phyloP scores from a whole-genome alignment of 2,113 vertebrate genomes.

The Mormoops blainvillei region DNA sequence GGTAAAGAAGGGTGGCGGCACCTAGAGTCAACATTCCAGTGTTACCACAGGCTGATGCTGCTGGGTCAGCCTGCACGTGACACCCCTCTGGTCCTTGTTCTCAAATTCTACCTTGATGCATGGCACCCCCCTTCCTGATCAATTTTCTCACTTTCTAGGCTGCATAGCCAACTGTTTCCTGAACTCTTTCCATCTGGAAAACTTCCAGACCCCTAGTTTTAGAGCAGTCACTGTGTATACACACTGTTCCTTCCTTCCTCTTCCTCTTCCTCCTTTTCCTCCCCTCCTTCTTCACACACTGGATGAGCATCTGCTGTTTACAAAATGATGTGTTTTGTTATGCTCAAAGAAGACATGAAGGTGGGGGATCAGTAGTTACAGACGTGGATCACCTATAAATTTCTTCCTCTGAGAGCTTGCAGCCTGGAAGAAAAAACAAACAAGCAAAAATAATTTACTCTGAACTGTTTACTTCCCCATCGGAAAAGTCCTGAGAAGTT shows the following conservation, averaged over 20 bases:
- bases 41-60: accelerated
- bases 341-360: background rate
- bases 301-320: background rate
- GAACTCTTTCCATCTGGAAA: background rate
- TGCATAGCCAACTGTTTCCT: accelerated
- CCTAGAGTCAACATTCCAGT: accelerated
- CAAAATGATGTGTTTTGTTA: background rate
- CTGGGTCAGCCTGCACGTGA: accelerated
- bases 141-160: background rate
- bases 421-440: background rate
- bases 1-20: too few relatives aligned
- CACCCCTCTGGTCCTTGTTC: accelerated
- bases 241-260: background rate
- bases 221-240: background rate
- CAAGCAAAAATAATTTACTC: background rate
- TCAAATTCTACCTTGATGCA: accelerated
- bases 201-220: background rate
- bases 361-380: background rate
- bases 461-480: background rate
- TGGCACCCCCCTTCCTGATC: background rate
- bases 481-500: background rate
- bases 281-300: too few relatives aligned
- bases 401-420: background rate
- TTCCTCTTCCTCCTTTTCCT: background rate
- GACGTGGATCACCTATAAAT: background rate